phyloP scores from a whole-genome alignment of 2,113 vertebrate genomes.

The Ceuthmochares aereus region DNA sequence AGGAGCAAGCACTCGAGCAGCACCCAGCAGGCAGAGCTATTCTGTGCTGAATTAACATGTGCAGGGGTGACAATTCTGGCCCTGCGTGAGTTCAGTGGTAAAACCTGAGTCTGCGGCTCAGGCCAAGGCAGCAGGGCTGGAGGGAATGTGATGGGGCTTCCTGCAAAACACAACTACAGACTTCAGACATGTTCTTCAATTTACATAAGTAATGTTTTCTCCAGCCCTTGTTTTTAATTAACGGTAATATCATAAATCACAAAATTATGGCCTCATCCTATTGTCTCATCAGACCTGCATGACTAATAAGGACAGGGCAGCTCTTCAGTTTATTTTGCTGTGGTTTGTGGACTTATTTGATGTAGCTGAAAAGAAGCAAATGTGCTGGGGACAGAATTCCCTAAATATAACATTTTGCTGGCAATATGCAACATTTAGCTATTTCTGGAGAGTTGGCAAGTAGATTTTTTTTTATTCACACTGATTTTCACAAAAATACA shows the following conservation, averaged over 20 bases:
- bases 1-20: neutral
- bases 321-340: conserved; percentile 10
- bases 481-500: neutral
- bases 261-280: conserved; percentile 3
- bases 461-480: neutral
- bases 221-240: neutral
- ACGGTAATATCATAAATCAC: neutral
- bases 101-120: neutral
- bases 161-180: neutral
- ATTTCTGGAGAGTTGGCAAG: neutral
- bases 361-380: neutral
- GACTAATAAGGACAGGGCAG: neutral
- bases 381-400: neutral
- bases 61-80: neutral
- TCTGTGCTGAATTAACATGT: neutral
- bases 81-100: neutral
- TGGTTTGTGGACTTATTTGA: neutral
- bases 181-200: neutral
- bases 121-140: neutral
- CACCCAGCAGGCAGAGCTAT: neutral
- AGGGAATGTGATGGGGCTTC: neutral
- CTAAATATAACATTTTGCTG: neutral
- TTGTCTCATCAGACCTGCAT: neutral
- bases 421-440: neutral
- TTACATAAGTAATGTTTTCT: conserved; percentile 24